Evolutionary conservation across 2,888 invertebrate genomes (phyloP).

Genomic region (Portevinia maculata): DNA sequence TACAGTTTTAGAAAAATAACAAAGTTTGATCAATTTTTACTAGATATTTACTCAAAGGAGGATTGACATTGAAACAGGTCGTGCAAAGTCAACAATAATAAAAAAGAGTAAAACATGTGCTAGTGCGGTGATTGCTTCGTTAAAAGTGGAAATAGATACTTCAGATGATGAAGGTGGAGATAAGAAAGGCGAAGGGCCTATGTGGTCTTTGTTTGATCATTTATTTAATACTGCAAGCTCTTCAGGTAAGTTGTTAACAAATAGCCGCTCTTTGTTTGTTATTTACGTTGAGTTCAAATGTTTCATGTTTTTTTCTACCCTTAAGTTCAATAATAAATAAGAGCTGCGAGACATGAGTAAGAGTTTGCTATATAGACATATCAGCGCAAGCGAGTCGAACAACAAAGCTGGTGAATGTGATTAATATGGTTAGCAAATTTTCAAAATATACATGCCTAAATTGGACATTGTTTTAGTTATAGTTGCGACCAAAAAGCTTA

Average conservation of each 20-base stretch:
- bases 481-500: too few species aligned
- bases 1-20: not conserved
- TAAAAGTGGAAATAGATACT: slow-evolving; percentile 86
- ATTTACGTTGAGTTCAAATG: slow-evolving; percentile 32
- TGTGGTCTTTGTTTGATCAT: slow-evolving; percentile 95
- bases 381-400: too few species aligned
- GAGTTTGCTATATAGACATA: too few species aligned
- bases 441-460: too few species aligned
- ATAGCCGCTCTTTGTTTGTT: not conserved
- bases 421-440: too few species aligned
- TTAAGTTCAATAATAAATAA: too few species aligned
- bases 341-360: too few species aligned
- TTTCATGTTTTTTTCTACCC: not conserved
- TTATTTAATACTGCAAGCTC: slow-evolving; percentile 87
- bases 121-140: slow-evolving; percentile 85
- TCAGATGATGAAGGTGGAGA: slow-evolving; percentile 86
- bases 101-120: slow-evolving; percentile 80
- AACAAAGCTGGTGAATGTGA: too few species aligned
- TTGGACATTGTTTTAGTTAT: too few species aligned
- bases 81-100: slow-evolving; percentile 85
- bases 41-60: slow-evolving; percentile 87
- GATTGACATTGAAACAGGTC: slow-evolving; percentile 89
- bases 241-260: slow-evolving; percentile 79
- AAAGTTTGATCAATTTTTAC: slow-evolving; percentile 37
- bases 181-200: slow-evolving; percentile 88